Evolutionary conservation across 2,797 vertebrate genomes (phyloP).

Genomic region (Tangara arthus): DNA sequence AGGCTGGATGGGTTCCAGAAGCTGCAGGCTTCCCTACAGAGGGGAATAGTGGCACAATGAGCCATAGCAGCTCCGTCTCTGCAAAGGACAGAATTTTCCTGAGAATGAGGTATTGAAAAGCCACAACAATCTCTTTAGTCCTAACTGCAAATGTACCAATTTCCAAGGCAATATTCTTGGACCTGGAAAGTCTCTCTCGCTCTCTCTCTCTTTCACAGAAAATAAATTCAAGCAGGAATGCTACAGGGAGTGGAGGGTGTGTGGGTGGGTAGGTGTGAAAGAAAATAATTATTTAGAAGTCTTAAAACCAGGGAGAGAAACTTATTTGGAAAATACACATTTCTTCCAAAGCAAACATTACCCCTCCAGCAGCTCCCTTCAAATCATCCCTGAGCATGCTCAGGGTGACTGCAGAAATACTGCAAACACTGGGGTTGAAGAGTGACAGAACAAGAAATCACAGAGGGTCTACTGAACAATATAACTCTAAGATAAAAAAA

Average conservation of each 20-base stretch:
- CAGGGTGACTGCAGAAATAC: background rate
- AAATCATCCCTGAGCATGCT: accelerated
- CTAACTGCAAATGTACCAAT: constrained; percentile 29
- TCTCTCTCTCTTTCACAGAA: background rate
- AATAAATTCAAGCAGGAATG: constrained; percentile 18
- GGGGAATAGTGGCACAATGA: background rate
- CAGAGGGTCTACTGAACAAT: background rate
- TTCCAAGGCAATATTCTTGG: constrained; percentile 36
- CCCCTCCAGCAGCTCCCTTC: background rate
- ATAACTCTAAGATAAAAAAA: background rate
- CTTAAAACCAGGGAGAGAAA: background rate
- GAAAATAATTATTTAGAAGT: constrained; percentile 21
- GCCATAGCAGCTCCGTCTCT: background rate
- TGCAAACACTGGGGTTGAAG: background rate
- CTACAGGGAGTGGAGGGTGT: background rate
- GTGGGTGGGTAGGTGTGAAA: background rate
- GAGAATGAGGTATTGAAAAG: background rate
- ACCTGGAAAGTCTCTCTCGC: background rate
- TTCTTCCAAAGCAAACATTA: background rate
- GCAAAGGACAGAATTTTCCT: background rate
- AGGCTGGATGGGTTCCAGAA: background rate
- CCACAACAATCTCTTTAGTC: constrained; percentile 24
- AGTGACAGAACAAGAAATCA: background rate
- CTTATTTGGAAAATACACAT: background rate
- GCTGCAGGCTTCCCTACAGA: background rate